phyloP scores from a whole-genome alignment of 53 echinoderm and acorn worm species.

The Arbacia lixula region DNA sequence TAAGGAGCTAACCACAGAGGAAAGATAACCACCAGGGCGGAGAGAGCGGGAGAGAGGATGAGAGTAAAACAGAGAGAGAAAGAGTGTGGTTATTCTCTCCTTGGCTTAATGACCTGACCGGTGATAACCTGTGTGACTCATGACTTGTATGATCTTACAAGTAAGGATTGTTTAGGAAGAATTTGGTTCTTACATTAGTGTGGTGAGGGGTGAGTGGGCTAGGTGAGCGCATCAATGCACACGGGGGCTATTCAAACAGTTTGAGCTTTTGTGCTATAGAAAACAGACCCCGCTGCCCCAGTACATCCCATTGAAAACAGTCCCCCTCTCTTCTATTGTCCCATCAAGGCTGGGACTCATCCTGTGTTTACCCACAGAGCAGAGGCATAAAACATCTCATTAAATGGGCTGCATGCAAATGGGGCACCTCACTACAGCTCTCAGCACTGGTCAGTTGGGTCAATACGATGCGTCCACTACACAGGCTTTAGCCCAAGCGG shows the following conservation, averaged over 20 bases:
- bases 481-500: conserved; percentile 1
- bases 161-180: too few species aligned
- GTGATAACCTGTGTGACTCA: too few species aligned
- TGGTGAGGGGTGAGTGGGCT: too few species aligned
- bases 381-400: conserved; percentile 27
- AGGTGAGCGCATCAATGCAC: conserved; percentile 31
- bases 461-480: conserved; percentile 35
- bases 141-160: too few species aligned
- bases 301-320: conserved; percentile 22
- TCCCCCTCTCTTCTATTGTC: conserved; percentile 36
- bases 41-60: too few species aligned
- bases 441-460: background rate
- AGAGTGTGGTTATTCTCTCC: background rate
- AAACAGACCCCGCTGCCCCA: conserved; percentile 21
- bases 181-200: too few species aligned
- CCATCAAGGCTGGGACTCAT: conserved; percentile 27
- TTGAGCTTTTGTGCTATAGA: conserved; percentile 43
- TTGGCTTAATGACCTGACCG: background rate
- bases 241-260: conserved; percentile 18
- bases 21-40: too few species aligned
- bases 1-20: too few species aligned
- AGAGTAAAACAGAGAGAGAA: too few species aligned
- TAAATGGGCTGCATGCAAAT: conserved; percentile 36
- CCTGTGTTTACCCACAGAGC: conserved; percentile 42
- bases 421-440: background rate